Evolutionary conservation across 1,140 invertebrate species (phyloP).

Genomic region (Fopius arisanus): DNA sequence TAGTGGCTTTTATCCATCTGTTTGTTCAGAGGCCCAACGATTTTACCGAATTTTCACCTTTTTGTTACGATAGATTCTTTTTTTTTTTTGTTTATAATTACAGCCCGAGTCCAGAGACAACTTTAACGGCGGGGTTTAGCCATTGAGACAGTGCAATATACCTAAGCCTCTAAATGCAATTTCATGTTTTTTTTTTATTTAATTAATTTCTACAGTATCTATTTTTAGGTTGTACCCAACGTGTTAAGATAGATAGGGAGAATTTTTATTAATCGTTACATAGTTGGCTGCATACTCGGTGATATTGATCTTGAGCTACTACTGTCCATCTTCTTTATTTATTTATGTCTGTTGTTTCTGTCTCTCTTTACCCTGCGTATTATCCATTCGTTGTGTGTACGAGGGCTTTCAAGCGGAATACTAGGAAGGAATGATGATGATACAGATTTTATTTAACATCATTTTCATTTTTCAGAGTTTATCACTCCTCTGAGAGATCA

Average conservation of each 20-base stretch:
- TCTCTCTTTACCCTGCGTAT: background rate
- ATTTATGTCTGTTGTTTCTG: background rate
- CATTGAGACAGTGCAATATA: conserved; percentile 35
- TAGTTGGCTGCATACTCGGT: conserved; percentile 14
- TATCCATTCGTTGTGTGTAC: background rate
- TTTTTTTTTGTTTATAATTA: no score
- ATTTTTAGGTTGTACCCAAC: background rate
- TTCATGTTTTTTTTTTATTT: conserved; percentile 18
- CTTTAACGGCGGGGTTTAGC: conserved; percentile 22
- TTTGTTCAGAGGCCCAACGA: background rate
- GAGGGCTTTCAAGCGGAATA: background rate
- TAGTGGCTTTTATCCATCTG: conserved; percentile 22
- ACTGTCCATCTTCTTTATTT: conserved; percentile 5
- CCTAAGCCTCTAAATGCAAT: background rate
- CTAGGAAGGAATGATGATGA: conserved; percentile 26
- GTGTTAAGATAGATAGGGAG: background rate
- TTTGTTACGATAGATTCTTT: no score
- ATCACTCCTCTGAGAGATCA: conserved; percentile 1
- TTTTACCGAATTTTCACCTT: no score
- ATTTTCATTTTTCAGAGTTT: conserved; percentile 3
- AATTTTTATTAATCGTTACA: conserved; percentile 9
- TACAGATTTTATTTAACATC: background rate
- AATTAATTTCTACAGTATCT: background rate
- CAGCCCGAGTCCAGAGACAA: conserved; percentile 24
- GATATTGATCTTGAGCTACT: conserved; percentile 22